Base-by-base conservation (phyloP, 2,888 invertebrate genomes). In the Scrobipalpa atriplicella region DNA sequence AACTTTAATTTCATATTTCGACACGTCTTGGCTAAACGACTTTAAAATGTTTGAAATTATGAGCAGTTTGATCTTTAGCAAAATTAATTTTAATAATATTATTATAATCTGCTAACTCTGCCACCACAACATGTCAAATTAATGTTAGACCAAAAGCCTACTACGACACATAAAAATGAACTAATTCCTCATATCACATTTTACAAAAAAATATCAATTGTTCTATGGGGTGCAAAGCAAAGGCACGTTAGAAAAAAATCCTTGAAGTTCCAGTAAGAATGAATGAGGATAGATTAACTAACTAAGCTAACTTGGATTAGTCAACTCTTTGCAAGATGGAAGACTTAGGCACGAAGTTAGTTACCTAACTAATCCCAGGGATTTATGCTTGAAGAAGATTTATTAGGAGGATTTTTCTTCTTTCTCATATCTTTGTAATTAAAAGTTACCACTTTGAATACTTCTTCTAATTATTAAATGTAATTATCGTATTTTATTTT, bases 1-100 rank as follows among this genome's bases (percentile, higher is more conserved):
- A 76, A 74, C 75, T 62, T 67, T 69, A 65, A 21, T 56, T 56
- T 56, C 21, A 72, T 76, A 78, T 74, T 72, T 72, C 62, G 60
- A 63, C 70, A 61, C 38, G 36, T 29, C 56, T 43, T 5, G 29
- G 29, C 2, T 29, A 29, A 47, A 16, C 47, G 6, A 47, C 5
- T 43, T 43, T 47, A 16, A 47, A 16, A 47, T 5, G 47, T 16
- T 47, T n/a, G n/a, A 3, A 29, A 29, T n/a, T 29, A 29, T 29
- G 5, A 29, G 29, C 29, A 47, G 43, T 13, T 43, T 13, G 43
- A 43, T 43, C 43, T 43, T 43, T 43, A 39, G 1, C 11, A 10
- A 29, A 29, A 29, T 29, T 3, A 29, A 29, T 29, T 29, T 29
- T 2, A 29, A 5, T 29, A 29, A 29, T 29, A 29, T 29, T 29